Conservation (phyloP, 2,888 invertebrate genomes). For the Drosophila fulvimacula region DNA sequence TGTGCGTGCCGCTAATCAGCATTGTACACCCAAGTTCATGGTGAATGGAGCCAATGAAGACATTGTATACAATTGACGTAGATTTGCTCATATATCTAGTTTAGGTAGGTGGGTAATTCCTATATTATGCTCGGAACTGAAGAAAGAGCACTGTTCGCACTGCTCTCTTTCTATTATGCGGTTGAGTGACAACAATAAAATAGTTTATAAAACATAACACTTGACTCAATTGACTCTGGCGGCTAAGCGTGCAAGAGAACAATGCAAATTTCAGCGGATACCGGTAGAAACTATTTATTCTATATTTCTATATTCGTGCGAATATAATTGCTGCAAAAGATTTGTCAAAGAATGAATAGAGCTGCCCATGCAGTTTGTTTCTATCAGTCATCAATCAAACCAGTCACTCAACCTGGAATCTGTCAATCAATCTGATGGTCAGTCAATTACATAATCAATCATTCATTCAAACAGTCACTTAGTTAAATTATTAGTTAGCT, state of each 20-base stretch:
- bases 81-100: slow-evolving; percentile 1
- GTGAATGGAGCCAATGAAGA: slow-evolving; percentile 23
- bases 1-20: slow-evolving; percentile 25
- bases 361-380: too few species aligned
- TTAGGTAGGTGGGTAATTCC: slow-evolving; percentile 3
- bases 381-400: background rate
- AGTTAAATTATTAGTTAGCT: too few species aligned
- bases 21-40: slow-evolving; percentile 36
- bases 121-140: slow-evolving; percentile 5
- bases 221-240: slow-evolving; percentile 42
- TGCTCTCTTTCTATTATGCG: slow-evolving; percentile 12
- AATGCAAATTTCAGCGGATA: slow-evolving; percentile 13
- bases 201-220: slow-evolving; percentile 17
- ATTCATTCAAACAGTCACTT: background rate
- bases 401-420: background rate
- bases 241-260: slow-evolving; percentile 3
- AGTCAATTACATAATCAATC: background rate
- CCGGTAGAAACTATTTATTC: slow-evolving; percentile 7
- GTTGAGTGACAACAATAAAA: slow-evolving; percentile 7
- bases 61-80: slow-evolving; percentile 6
- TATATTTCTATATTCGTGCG: background rate
- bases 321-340: background rate
- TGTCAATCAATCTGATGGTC: background rate
- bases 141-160: background rate
- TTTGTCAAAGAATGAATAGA: too few species aligned